Percentiles rank a stretch among this genome's conserved stretches.
Evolutionary conservation across 1,140 invertebrate genomes (phyloP).

Genomic region (Brachionus asplanchnoidis): DNA sequence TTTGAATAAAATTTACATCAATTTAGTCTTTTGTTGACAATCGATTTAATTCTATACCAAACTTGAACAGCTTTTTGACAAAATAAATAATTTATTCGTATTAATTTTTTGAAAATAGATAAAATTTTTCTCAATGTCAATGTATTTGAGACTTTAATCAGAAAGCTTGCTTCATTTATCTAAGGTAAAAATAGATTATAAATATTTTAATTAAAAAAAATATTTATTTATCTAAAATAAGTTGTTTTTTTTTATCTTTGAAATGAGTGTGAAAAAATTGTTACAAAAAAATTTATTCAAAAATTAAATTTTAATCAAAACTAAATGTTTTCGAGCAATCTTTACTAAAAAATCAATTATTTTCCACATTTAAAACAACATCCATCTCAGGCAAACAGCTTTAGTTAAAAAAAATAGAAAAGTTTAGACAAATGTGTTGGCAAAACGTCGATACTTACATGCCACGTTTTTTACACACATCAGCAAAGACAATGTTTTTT

Average conservation of each 20-base stretch:
- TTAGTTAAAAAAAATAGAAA: not conserved
- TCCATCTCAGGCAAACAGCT: conserved; percentile 38
- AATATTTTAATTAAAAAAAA: too few species aligned
- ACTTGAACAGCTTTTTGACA: not conserved
- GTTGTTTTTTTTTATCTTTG: not conserved
- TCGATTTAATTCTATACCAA: not conserved
- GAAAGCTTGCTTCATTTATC: too few species aligned
- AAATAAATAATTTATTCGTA: not conserved
- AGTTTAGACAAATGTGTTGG: not conserved
- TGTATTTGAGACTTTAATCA: too few species aligned
- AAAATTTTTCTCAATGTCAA: too few species aligned
- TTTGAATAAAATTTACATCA: too few species aligned
- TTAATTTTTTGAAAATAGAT: too few species aligned
- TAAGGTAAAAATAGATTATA: too few species aligned
- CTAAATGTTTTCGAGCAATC: not conserved
- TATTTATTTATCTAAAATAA: not conserved
- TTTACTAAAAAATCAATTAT: not conserved
- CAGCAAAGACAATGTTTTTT: not conserved
- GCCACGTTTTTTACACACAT: not conserved
- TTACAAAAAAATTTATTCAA: not conserved
- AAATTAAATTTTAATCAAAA: conserved; percentile 2
- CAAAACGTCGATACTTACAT: not conserved
- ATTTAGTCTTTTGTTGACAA: not conserved
- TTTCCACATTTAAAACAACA: conserved; percentile 28
- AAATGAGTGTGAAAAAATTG: too few species aligned